Evolutionary conservation across 1,140 invertebrate species (phyloP).

Genomic region (Leptonema lineaticorne): DNA sequence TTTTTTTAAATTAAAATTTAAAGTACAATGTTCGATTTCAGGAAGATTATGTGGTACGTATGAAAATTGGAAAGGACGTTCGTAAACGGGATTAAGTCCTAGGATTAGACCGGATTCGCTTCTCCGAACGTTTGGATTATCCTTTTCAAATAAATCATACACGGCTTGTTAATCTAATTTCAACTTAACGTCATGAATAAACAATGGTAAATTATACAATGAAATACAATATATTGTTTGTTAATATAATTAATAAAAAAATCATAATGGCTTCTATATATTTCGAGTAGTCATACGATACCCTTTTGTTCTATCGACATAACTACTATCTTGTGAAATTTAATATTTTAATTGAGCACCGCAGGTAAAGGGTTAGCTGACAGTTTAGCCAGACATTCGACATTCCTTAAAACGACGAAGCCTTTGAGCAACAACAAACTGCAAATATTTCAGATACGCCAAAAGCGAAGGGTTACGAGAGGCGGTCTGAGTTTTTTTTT

Average conservation of each 20-base stretch:
- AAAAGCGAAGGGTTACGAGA: not conserved
- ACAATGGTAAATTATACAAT: too few species aligned
- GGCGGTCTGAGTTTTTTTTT: not conserved
- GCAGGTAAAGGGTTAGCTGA: constrained; percentile 5
- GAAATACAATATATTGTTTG: too few species aligned
- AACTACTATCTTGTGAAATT: constrained; percentile 14
- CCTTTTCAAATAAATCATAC: constrained; percentile 43
- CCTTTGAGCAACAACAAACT: constrained; percentile 1
- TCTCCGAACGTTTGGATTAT: constrained; percentile 36
- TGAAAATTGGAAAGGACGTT: too few species aligned
- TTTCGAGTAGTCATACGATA: too few species aligned
- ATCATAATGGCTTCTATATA: too few species aligned
- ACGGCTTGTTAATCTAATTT: constrained; percentile 41
- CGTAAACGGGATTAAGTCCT: constrained; percentile 25
- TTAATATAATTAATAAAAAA: too few species aligned
- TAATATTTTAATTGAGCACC: constrained; percentile 12
- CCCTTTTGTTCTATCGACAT: too few species aligned
- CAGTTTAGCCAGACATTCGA: not conserved
- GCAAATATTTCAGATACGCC: not conserved
- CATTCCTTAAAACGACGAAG: not conserved
- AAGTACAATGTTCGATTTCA: too few species aligned
- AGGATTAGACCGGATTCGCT: constrained; percentile 27
- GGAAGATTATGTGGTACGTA: too few species aligned
- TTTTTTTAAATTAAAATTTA: too few species aligned
- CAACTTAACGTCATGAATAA: not conserved